Evolutionary conservation across 2,797 vertebrate genomes (phyloP).

Genomic region (Myioborus melanocephalus): DNA sequence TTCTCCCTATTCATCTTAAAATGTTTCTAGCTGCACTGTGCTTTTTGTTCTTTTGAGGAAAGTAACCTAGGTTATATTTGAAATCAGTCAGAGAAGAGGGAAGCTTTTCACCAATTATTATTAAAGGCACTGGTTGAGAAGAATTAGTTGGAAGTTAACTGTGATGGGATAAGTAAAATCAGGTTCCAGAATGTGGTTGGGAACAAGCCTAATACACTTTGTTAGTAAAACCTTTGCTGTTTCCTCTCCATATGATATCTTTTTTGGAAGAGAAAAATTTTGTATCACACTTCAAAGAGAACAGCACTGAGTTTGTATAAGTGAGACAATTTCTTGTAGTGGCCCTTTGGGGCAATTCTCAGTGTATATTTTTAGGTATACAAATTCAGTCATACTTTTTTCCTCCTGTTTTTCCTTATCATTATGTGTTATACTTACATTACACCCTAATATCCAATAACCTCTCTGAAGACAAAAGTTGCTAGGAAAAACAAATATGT

Average conservation of each 20-base stretch:
- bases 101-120: not conserved
- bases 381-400: not conserved
- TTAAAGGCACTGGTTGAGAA: not conserved
- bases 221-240: not conserved
- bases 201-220: not conserved
- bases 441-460: not conserved
- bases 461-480: not conserved
- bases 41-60: not conserved
- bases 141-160: not conserved
- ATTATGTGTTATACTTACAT: not conserved
- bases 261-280: not conserved
- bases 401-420: not conserved
- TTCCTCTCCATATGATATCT: not conserved
- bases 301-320: not conserved
- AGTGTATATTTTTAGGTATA: not conserved
- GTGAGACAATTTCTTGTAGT: not conserved
- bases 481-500: not conserved
- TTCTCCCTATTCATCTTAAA: fast-evolving
- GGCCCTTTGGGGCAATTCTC: not conserved
- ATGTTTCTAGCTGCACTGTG: not conserved
- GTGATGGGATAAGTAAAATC: not conserved
- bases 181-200: not conserved
- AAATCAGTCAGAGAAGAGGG: not conserved
- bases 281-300: not conserved
- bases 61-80: not conserved